Evolutionary conservation across 2,113 vertebrate species (phyloP).

Genomic region (Clupea harengus): DNA sequence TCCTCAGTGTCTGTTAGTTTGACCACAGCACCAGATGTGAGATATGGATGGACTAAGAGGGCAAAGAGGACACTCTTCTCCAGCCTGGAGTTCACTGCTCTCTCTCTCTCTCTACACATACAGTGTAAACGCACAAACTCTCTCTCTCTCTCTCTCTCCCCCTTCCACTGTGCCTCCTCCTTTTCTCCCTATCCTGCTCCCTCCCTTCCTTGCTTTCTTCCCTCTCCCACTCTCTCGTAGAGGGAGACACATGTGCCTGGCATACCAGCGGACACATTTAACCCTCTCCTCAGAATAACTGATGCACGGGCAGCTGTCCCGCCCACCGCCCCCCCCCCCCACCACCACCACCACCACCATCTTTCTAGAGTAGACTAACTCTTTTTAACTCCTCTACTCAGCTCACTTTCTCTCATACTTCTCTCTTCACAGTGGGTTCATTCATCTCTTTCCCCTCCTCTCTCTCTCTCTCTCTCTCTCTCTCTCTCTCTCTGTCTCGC

Average conservation of each 20-base stretch:
- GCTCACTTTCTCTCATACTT: constrained; percentile 12
- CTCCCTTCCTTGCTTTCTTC: constrained; percentile 7
- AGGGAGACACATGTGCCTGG: constrained; percentile 43
- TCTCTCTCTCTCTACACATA: too few relatives aligned
- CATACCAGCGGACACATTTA: constrained; percentile 41
- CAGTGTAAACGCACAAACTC: constrained; percentile 23
- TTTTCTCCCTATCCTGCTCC: constrained; percentile 5
- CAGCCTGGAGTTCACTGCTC: neutral
- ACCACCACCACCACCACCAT: constrained; percentile 27
- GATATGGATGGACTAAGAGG: neutral
- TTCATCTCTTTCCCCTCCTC: constrained; percentile 38
- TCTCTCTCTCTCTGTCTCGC: neutral
- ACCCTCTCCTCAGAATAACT: constrained; percentile 47
- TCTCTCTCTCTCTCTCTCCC: neutral
- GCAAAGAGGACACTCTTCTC: neutral
- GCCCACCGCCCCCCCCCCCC: constrained; percentile 40
- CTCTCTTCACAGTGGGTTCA: constrained; percentile 42
- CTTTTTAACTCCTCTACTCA: constrained; percentile 27
- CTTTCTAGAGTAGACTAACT: neutral
- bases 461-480: neutral
- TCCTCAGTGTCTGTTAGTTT: neutral
- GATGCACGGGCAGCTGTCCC: constrained; percentile 41
- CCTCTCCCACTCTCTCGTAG: constrained; percentile 24
- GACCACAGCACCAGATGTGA: neutral
- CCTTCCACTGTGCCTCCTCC: constrained; percentile 26